Percentiles rank a stretch among this genome's conserved stretches.
These are phyloP conservation scores for Emydocephalus ijimae DNA, from an alignment of 2,113 vertebrate genomes.

Conservation along the genomic window DNA sequence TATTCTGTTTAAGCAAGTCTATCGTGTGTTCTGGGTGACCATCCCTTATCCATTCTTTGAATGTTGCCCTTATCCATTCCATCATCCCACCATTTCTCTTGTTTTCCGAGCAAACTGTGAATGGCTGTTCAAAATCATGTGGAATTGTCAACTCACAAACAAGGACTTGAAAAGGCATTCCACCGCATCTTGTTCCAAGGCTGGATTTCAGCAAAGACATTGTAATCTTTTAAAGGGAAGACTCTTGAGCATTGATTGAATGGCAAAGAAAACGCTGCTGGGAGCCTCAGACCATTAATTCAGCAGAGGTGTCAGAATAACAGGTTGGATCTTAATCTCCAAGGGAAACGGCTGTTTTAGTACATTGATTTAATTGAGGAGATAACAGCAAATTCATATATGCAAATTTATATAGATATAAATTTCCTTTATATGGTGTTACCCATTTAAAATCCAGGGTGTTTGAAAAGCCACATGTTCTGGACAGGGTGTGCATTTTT, in stretches of 20 bases:
- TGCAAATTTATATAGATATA: not conserved
- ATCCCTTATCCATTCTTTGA: not conserved
- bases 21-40: accelerated
- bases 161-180: not conserved
- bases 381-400: not conserved
- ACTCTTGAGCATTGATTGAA: not conserved
- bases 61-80: not conserved
- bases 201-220: slow-evolving; percentile 5
- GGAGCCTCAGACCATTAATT: not conserved
- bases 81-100: not conserved
- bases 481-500: not conserved
- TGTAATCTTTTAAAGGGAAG: not conserved
- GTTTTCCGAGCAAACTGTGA: not conserved
- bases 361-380: not conserved
- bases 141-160: slow-evolving; percentile 16
- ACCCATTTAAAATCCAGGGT: not conserved
- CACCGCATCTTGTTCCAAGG: not conserved
- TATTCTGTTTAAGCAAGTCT: not conserved
- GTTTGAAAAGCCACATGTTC: not conserved
- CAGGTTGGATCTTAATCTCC: accelerated
- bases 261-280: not conserved
- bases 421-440: not conserved
- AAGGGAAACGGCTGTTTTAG: not conserved
- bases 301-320: not conserved
- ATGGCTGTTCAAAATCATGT: slow-evolving; percentile 1